Conservation (phyloP, 2,888 invertebrate species). For the Lasius platythorax region DNA sequence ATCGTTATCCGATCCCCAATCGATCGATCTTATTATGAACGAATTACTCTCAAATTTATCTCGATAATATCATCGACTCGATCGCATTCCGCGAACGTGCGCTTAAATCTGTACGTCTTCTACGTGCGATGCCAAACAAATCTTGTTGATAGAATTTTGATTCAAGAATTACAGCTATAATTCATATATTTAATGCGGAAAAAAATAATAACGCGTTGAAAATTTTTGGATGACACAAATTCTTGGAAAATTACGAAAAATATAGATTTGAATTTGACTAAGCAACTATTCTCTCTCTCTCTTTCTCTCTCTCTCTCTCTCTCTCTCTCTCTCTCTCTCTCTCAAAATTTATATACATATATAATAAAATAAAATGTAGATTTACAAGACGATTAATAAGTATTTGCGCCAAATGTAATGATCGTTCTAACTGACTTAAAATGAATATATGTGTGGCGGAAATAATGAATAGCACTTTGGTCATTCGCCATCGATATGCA, state of each 20-base stretch:
- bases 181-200: background rate
- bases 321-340: too few species aligned
- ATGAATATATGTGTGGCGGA: slow-evolving; percentile 13
- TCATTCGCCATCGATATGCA: slow-evolving; percentile 38
- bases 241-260: background rate
- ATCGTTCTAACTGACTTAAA: slow-evolving; percentile 20
- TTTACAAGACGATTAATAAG: background rate
- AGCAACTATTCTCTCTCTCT: background rate
- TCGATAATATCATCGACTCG: slow-evolving; percentile 18
- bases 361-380: slow-evolving; percentile 20
- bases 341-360: background rate
- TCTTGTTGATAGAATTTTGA: background rate
- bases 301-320: too few species aligned
- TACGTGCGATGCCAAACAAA: background rate
- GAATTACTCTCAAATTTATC: slow-evolving; percentile 35
- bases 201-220: background rate
- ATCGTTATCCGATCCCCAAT: background rate
- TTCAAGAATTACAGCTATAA: background rate
- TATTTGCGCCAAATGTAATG: background rate
- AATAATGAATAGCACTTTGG: slow-evolving; percentile 46
- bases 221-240: background rate
- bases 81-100: slow-evolving; percentile 16
- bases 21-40: slow-evolving; percentile 12
- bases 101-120: slow-evolving; percentile 3
- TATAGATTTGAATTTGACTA: background rate